Evolutionary conservation across 2,113 vertebrate species (phyloP), one percentile per base, ranked within the genome.

Genomic region (Phalacrocorax brasilianus): DNA sequence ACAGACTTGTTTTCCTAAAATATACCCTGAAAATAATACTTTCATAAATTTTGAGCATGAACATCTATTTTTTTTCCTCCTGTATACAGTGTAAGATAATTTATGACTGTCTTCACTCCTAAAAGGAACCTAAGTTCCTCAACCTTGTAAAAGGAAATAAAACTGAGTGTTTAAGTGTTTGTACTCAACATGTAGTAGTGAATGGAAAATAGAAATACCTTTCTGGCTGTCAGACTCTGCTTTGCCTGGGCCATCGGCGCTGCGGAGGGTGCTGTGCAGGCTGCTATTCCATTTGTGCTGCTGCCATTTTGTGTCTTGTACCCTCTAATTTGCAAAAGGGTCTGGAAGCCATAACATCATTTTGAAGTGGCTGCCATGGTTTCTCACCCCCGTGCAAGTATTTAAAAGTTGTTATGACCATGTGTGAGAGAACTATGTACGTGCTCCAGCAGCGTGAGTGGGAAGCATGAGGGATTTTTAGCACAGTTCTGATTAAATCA

Each of bases 311-410:
- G 77, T 38, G 75, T 74, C 81, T 71, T n/a, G 35, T 75, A 88
- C 58, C 79, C 55, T 91, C 45, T 62, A 35, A 86, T 93, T 91
- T 72, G 84, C 81, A 74, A 47, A 77, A 82, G 93, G 35, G 21
- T 67, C 56, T 86, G 70, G 89, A 96, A 97, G 75, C 66, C 47
- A 5, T 89, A 63, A 35, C 40, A 32, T 23, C 0, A 2, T 92
- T 97, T 95, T 91, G 93, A 95, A 96, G 96, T 88, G 91, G 94
- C 90, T 91, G 63, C 0, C 9, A 73, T 91, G 91, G 90, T 95
- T 97, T 96, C 93, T 93, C 81, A 89, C 85, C 58, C 56, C 40
- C 2, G 5, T 56, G 77, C 62, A 45, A 97, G 45, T 22, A 63
- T 67, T 95, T 58, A 28, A 14, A 95, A 82, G 49, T 27, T 0